Evolutionary conservation across 2,113 vertebrate species (phyloP), one percentile per base, ranked within the genome.

Genomic region (Sinocyclocheilus maitianheensis): DNA sequence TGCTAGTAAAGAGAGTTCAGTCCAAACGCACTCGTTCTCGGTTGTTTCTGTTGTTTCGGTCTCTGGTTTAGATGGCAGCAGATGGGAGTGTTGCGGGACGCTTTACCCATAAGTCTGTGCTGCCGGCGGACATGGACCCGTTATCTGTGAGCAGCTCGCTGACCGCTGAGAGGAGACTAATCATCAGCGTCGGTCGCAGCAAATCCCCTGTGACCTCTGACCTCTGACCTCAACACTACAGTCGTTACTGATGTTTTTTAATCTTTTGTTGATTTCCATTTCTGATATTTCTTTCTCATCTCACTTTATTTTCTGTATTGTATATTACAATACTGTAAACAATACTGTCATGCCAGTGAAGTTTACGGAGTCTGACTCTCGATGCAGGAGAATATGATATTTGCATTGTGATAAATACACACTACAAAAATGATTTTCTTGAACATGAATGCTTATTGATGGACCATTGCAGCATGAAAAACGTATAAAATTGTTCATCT

Each of bases 101-200:
- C 0, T 97, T 97, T 89, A 96, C 94, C 90, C 96, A 97, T 77
- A 96, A 94, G 91, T 96, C 94, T 88, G 89, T 93, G 91, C 94
- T 97, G 67, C 96, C 96, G 0, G 93, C 95, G 63, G 96, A 97
- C 87, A 96, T 94, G 88, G 95, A 97, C 90, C 96, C 96, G 0
- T 86, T 97, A 89, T 95, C 96, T 0, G 92, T 97, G 86, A 94
- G 94, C 62, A 95, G 95, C 0, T 84, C 90, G 60, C 90, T 96
- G 51, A 92, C 94, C 0, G 85, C 94, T 0, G 87, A 92, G 0
- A 95, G 94, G 8, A 92, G 74, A 0, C 88, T 97, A 81, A 84
- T 95, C 65, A 94, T 97, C 79, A 95, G 94, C 0, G 94, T 95
- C 60, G 90, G 4, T 12, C 93, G 69, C 74, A 93, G 93, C 88